Evolutionary conservation across 2,797 vertebrate species (phyloP), one percentile per base, ranked within the genome.

Genomic region (Threskiornis aethiopicus): DNA sequence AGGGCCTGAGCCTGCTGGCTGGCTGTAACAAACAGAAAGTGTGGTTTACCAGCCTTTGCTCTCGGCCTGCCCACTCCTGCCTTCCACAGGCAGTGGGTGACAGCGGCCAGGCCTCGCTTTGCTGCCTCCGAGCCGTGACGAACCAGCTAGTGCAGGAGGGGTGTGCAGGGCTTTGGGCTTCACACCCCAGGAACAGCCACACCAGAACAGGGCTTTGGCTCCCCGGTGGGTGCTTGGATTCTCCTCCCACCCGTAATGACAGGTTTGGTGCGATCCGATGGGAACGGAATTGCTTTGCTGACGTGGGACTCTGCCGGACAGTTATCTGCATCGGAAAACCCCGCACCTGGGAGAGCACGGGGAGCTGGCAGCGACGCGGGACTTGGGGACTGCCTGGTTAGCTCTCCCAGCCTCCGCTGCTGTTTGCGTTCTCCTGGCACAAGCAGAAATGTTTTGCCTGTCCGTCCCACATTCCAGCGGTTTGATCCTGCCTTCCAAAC

Each of bases 271-370:
- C 20, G 25, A 21, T 33, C 67, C 19, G 49, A 1, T 22, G 51
- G 85, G 58, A 57, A 57, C 0, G 2, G 62, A 6, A 19, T 1
- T 8, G 61, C 61, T 72, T 54, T 78, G 52, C 73, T 57, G 67
- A 47, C 3, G 6, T 2, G 8, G 72, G 37, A 19, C 77, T 61
- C 33, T 49, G 29, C 24, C 0, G 0, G 59, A 29, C 57, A 52
- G 37, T 11, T 52, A 31, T 5, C 78, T n/a, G 64, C 47, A 18
- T 14, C 29, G 24, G 49, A 64, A 25, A 52, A 3, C 2, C 10
- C 57, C 2, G 29, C 15, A 17, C 16, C 33, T 3, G 4, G 2
- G 31, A 7, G 22, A 49, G 31, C 42, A 5, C 0, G 1, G 72
- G 52, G 18, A 22, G n/a, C 18, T 64, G 83, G 49, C 0, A 3